Conservation (phyloP, 2,888 invertebrate species). For the Cheilosia variabilis region DNA sequence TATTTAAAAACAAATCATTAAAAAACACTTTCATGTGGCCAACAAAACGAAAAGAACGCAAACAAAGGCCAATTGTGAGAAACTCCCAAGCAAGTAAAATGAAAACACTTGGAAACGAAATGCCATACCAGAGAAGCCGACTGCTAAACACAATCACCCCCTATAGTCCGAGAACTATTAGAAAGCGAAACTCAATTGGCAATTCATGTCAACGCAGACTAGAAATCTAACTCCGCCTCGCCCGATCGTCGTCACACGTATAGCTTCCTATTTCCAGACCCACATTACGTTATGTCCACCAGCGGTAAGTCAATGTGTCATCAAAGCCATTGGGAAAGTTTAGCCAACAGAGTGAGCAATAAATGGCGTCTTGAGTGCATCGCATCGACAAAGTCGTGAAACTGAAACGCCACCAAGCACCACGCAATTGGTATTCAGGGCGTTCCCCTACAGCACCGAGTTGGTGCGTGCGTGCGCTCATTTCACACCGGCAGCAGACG, state of each 20-base stretch:
- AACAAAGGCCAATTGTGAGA: constrained; percentile 43
- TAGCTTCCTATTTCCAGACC: constrained; percentile 42
- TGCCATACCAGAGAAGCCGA: not conserved
- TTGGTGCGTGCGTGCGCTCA: constrained; percentile 44
- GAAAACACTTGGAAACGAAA: constrained; percentile 21
- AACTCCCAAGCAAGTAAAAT: constrained; percentile 34
- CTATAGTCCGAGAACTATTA: constrained; percentile 48
- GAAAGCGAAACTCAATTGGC: constrained; percentile 72
- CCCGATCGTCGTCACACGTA: constrained; percentile 1
- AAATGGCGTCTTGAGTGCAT: constrained; percentile 53
- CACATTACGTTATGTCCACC: constrained; percentile 45
- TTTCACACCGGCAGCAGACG: constrained; percentile 37
- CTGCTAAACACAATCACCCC: constrained; percentile 40
- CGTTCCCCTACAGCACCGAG: constrained; percentile 35
- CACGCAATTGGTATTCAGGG: constrained; percentile 68
- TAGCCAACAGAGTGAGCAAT: constrained; percentile 35
- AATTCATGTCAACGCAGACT: constrained; percentile 57
- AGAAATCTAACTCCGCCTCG: constrained; percentile 35
- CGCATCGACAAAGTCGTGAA: constrained; percentile 57
- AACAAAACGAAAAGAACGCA: constrained; percentile 3
- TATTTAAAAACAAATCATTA: constrained; percentile 14
- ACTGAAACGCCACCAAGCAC: constrained; percentile 53
- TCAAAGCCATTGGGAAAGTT: constrained; percentile 71
- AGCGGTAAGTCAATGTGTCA: constrained; percentile 65
- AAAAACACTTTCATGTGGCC: constrained; percentile 24